Evolutionary conservation across 2,113 vertebrate species (phyloP), one percentile per base, ranked within the genome.

Genomic region (Origma solitaria): DNA sequence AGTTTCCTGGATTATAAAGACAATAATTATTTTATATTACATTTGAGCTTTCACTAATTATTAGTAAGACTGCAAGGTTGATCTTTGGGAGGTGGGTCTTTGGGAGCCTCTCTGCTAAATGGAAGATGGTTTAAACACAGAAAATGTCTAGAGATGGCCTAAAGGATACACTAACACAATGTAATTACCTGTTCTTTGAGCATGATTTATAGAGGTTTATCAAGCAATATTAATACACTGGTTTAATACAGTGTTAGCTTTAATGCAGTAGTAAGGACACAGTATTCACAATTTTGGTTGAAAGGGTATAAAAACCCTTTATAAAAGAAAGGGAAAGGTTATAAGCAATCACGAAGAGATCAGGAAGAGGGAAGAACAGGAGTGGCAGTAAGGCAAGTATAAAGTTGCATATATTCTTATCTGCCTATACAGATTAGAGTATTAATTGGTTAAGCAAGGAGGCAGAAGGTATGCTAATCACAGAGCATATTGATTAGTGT

Each of bases 1-100:
- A 65, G 45, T 88, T 96, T 96, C 75, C 82, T 91, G 28, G 44
- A 85, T 35, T 84, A 82, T 66, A 88, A 18, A 90, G 83, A 78
- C 79, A 93, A 66, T 65, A 73, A 78, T 92, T 70, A 91, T 57
- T 91, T 92, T 71, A 64, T 66, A 81, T 31, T 85, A 70, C 53
- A 50, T 92, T 92, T 95, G 42, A 65, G 42, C 22, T 85, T 70
- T 71, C 70, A 73, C 27, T 35, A 20, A 33, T 84, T 72, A 70
- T 90, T 47, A 69, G 56, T 88, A 73, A 86, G 86, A 81, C 24
- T 58, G 9, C 9, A 61, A 83, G 75, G 40, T 84, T 75, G 47
- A 49, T 86, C 24, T 23, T 49, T 49, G 47, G 47, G 47, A 49
- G 22, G 22, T 57, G 57, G 0, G 0, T 58, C 40, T 92, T 76